phyloP scores from a whole-genome alignment of 2,797 vertebrate genomes.

The Xenopus petersii region DNA sequence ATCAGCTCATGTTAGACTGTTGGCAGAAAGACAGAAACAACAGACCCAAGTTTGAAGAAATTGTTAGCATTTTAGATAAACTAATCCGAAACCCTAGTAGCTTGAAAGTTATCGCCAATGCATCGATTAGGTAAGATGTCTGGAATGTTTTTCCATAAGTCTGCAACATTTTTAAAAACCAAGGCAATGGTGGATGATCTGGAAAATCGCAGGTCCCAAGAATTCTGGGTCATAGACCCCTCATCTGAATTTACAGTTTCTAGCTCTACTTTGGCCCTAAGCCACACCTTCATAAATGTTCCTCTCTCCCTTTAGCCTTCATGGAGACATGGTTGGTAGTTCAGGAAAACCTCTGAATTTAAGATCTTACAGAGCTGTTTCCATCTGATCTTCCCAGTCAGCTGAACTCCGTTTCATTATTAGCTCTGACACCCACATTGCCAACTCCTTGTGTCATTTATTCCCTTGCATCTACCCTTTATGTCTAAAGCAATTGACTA shows the following conservation, averaged over 20 bases:
- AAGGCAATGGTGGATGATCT: no score
- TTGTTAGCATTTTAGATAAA: conserved; percentile 96
- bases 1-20: conserved; percentile 98
- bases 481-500: not conserved
- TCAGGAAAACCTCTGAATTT: no score
- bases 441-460: not conserved
- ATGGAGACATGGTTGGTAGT: no score
- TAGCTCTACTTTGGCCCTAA: no score
- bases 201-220: no score
- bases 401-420: not conserved
- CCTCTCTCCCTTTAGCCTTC: no score
- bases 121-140: conserved; percentile 82
- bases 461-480: not conserved
- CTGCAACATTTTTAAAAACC: no score
- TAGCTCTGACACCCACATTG: not conserved
- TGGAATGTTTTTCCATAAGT: no score
- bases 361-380: no score
- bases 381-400: not conserved
- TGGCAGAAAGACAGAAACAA: conserved; percentile 98
- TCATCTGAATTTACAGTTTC: no score
- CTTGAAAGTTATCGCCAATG: conserved; percentile 93
- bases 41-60: conserved; percentile 96
- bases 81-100: conserved; percentile 94
- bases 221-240: no score
- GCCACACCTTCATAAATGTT: no score